Base-by-base conservation (phyloP, 2,888 invertebrate genomes). In the Drosophila rellima region DNA sequence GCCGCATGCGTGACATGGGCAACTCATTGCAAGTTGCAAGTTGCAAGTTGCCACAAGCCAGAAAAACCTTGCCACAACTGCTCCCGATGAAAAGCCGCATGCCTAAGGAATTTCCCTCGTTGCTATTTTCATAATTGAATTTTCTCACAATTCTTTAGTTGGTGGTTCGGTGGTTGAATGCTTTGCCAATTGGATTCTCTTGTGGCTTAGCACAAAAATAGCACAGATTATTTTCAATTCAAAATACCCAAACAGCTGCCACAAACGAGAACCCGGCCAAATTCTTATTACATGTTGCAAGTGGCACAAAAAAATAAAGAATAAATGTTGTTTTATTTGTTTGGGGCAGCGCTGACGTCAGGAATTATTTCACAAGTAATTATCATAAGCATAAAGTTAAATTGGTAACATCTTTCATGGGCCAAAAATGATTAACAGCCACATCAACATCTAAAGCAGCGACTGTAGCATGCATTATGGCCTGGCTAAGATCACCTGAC, bases 321-420 rank as follows among this genome's bases (percentile, higher is more conserved):
- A 62, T 61, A 35, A 44, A 69, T 74, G 40, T 48, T 17, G 13
- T 11, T n/a, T 13, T 23, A 13, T 44, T 44, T 52, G 48, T 39
- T 82, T 86, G 68, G 51, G 75, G 72, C 64, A 15, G n/a, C 35
- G 35, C 80, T 71, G 64, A 71, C 56, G 57, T 59, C 31, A 11
- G 13, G 29, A 40, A 42, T 42, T 26, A 23, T 45, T 33, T 20
- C 33, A 35, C 48, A 90, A 74, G 87, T 72, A 74, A 89, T 88
- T 90, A 84, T 66, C 82, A 78, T 84, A 90, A 90, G 90, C 88
- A 89, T 82, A 69, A 87, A 79, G 76, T 78, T 56, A 59, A 90
- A 90, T 88, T 81, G 73, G 78, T 71, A 77, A 71, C 80, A 89
- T 71, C 74, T 78, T 70, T 51, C 2, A 7, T 50, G 74, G 13